Conservation (phyloP, 2,797 vertebrate species). For the Trichosurus vulpecula region DNA sequence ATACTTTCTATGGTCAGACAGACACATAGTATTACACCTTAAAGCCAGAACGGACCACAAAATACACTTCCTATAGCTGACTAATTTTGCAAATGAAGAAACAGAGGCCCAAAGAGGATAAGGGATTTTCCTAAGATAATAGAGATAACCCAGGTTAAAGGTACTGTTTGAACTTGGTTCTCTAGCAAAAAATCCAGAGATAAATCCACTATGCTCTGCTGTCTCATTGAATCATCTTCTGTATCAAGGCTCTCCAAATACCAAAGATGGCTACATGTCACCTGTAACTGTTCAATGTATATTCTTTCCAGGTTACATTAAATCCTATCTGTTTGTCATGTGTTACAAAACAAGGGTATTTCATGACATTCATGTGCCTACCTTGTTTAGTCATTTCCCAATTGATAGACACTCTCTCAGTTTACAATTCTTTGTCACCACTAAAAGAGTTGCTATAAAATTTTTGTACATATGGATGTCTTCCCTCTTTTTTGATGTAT, state of each 20-base stretch:
- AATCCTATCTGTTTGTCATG: not conserved
- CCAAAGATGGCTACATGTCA: too few species aligned
- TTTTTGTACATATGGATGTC: not conserved
- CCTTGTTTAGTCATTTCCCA: not conserved
- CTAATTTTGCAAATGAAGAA: not conserved
- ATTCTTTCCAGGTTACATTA: not conserved
- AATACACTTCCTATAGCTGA: not conserved
- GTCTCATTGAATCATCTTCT: too few species aligned
- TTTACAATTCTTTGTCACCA: not conserved
- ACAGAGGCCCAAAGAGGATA: not conserved
- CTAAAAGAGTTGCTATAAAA: not conserved
- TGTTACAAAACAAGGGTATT: not conserved
- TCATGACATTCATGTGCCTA: not conserved
- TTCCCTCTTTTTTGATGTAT: not conserved
- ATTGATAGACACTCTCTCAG: not conserved
- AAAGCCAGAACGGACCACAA: not conserved
- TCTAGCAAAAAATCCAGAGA: not conserved
- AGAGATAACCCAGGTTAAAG: not conserved
- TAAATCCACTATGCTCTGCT: not conserved
- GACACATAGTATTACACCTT: not conserved
- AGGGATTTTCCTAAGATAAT: not conserved
- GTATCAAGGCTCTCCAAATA: too few species aligned
- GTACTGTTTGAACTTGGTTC: not conserved
- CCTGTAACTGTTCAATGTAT: not conserved
- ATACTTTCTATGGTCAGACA: not conserved